phyloP scores from a whole-genome alignment of 2,888 invertebrate genomes.

The Erebia epiphron region DNA sequence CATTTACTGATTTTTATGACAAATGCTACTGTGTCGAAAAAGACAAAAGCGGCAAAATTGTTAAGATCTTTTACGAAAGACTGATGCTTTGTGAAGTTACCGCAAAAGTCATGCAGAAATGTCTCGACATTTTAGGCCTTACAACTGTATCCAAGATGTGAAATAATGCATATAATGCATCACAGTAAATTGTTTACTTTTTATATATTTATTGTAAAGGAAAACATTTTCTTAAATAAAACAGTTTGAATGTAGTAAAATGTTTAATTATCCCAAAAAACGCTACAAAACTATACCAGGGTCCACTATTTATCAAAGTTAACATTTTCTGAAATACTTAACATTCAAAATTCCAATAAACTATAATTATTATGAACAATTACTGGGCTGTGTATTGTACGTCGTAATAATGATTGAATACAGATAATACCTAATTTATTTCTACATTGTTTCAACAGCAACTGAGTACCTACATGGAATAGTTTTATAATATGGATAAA shows the following conservation, averaged over 20 bases:
- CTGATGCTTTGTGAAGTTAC: constrained; percentile 96
- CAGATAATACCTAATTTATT: not conserved
- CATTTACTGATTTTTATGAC: constrained; percentile 98
- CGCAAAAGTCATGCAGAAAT: constrained; percentile 92
- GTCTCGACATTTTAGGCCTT: constrained; percentile 95
- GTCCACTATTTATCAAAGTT: constrained; percentile 62
- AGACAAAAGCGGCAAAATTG: constrained; percentile 90
- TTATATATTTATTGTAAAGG: constrained; percentile 29
- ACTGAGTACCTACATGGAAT: not conserved
- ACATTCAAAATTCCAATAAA: constrained; percentile 1
- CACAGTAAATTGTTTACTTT: constrained; percentile 7
- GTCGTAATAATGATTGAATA: not conserved
- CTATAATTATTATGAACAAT: constrained; percentile 5
- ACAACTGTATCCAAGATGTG: constrained; percentile 96
- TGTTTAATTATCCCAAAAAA: constrained; percentile 77
- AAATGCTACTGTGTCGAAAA: constrained; percentile 98
- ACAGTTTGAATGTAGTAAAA: constrained; percentile 46
- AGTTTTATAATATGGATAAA: not conserved
- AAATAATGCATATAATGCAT: constrained; percentile 42
- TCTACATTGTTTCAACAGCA: not conserved
- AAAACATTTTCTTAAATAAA: constrained; percentile 37
- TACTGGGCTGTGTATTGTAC: constrained; percentile 7
- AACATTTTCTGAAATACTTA: constrained; percentile 58
- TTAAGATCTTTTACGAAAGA: constrained; percentile 92
- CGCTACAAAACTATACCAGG: constrained; percentile 81